Evolutionary conservation across 2,113 vertebrate genomes (phyloP).

Genomic region (Caranx ignobilis): DNA sequence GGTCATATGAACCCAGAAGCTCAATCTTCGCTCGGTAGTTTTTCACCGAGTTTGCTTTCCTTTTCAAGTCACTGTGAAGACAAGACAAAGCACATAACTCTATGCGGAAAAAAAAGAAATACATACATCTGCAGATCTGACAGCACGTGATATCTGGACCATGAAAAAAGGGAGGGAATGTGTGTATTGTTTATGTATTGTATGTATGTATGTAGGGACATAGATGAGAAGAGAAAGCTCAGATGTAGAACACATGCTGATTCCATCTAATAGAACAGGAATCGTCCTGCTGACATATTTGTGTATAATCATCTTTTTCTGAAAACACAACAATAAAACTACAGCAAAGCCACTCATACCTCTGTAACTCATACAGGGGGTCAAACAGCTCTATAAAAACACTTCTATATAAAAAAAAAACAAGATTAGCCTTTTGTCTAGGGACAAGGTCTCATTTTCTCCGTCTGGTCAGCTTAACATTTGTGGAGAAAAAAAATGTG

Average conservation of each 20-base stretch:
- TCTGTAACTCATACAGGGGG: neutral
- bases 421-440: slow-evolving; percentile 20
- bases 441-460: slow-evolving; percentile 43
- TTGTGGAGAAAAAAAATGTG: slow-evolving; percentile 53
- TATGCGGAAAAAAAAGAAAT: neutral
- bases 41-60: slow-evolving; percentile 87
- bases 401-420: slow-evolving; percentile 8
- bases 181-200: no score
- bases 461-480: slow-evolving; percentile 57
- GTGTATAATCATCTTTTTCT: neutral
- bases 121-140: neutral
- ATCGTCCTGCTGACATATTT: neutral
- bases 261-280: neutral
- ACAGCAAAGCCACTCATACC: slow-evolving; percentile 2
- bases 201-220: no score
- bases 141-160: neutral
- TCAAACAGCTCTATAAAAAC: neutral
- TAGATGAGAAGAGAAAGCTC: no score
- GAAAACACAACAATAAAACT: neutral
- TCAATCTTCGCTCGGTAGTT: slow-evolving; percentile 88
- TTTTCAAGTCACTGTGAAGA: slow-evolving; percentile 90
- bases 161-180: neutral
- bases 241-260: no score
- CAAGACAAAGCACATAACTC: slow-evolving; percentile 52
- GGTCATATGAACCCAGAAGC: slow-evolving; percentile 90